These are phyloP conservation scores for Macroglossus sobrinus DNA, from an alignment of 2,113 vertebrate species.

Conservation along the genomic window DNA sequence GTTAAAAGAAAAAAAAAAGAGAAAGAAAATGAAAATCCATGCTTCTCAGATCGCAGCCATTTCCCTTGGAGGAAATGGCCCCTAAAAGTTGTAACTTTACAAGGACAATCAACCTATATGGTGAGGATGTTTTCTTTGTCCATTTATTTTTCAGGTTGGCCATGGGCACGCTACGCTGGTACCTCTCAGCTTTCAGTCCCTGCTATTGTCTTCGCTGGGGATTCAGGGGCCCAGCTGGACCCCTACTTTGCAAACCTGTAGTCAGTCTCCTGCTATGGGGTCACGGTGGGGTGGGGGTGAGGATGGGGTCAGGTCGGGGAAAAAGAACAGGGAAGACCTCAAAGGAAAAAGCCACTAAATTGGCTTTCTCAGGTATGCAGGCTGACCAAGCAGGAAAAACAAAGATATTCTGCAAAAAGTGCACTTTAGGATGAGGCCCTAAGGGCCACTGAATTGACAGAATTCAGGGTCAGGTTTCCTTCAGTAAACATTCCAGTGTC, in stretches of 20 bases:
- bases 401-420: neutral
- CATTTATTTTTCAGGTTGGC: neutral
- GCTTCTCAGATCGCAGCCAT: neutral
- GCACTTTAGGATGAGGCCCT: neutral
- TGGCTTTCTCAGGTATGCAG: neutral
- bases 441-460: neutral
- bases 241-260: neutral
- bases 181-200: neutral
- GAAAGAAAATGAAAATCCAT: neutral
- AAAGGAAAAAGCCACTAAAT: neutral
- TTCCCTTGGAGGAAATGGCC: neutral
- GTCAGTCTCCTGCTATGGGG: neutral
- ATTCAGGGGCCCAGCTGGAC: neutral
- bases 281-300: neutral
- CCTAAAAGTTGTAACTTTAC: neutral
- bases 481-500: neutral
- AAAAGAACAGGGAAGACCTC: neutral
- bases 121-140: neutral
- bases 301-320: neutral
- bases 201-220: neutral
- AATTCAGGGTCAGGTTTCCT: neutral
- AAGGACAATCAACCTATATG: neutral
- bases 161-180: fast-evolving
- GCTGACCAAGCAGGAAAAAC: neutral
- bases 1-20: neutral